A percentile compares a stretch with the other conserved stretches of the same genome.
Conservation (phyloP, 2,797 vertebrate species). For the Erithacus rubecula region DNA sequence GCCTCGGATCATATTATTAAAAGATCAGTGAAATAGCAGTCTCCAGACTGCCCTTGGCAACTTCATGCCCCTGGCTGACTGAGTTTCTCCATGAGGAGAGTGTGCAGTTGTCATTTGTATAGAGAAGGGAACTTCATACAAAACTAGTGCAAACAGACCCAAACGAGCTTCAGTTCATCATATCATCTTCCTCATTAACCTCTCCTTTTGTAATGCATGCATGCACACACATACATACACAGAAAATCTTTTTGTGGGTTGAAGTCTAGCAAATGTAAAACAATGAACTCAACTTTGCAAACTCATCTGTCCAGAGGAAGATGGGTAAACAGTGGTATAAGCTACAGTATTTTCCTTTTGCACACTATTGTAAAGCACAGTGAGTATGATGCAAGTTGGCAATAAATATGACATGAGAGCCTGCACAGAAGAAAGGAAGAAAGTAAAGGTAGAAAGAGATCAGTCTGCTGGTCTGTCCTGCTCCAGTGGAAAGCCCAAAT, state of each 20-base stretch:
- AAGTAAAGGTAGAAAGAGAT: not conserved
- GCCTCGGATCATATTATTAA: slow-evolving; percentile 26
- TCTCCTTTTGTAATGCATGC: not conserved
- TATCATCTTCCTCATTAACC: not conserved
- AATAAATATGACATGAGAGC: not conserved
- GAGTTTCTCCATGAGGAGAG: not conserved
- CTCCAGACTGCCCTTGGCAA: slow-evolving; percentile 3
- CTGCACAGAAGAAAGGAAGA: not conserved
- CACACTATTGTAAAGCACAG: not conserved
- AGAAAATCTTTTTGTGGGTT: not conserved
- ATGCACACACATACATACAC: fast-evolving
- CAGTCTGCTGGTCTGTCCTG: not conserved
- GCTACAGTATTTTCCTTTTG: not conserved
- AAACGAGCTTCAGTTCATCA: fast-evolving
- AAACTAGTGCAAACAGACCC: not conserved
- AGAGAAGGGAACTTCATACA: not conserved
- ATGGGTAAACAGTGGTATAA: not conserved
- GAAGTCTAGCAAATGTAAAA: not conserved
- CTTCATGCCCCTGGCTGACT: not conserved
- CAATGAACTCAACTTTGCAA: not conserved
- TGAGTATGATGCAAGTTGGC: not conserved
- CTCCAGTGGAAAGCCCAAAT: not conserved
- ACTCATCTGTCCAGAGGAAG: not conserved
- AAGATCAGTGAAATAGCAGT: slow-evolving; percentile 41
- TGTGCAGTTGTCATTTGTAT: not conserved